Evolutionary conservation across 2,797 vertebrate species (phyloP).

Genomic region (Dryobates pubescens): DNA sequence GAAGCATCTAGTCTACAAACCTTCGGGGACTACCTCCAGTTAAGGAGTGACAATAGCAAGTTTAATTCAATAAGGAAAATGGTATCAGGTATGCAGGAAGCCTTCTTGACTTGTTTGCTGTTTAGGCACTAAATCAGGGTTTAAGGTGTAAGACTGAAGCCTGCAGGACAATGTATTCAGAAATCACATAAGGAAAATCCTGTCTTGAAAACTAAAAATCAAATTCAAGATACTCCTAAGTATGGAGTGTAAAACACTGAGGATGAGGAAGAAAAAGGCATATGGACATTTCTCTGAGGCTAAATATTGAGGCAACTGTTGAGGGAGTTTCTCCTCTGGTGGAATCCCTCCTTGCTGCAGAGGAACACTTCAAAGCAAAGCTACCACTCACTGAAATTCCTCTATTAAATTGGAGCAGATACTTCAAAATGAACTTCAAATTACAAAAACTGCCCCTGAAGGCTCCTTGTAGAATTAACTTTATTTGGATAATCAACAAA

Average conservation of each 20-base stretch:
- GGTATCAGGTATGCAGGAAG: not conserved
- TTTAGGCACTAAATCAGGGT: not conserved
- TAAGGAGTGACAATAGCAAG: not conserved
- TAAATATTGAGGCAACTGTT: not conserved
- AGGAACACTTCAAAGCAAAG: constrained; percentile 11
- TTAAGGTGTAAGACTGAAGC: not conserved
- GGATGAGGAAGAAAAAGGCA: not conserved
- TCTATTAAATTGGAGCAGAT: not conserved
- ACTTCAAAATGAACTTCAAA: not conserved
- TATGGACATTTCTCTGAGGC: not conserved
- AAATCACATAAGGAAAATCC: not conserved
- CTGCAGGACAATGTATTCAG: not conserved
- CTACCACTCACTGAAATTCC: not conserved
- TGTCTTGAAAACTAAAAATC: not conserved
- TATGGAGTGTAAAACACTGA: not conserved
- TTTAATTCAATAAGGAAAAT: not conserved
- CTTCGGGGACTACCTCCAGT: not conserved
- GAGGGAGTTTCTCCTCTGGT: not conserved
- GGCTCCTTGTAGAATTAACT: not conserved
- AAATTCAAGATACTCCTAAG: not conserved
- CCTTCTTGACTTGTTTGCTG: not conserved
- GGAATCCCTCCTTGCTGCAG: not conserved
- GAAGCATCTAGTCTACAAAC: not conserved
- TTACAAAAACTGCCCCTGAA: not conserved
- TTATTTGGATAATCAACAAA: constrained; percentile 26